Evolutionary conservation across 1,140 invertebrate species (phyloP), one percentile per base, ranked within the genome.

Genomic region (Coelopa frigida): DNA sequence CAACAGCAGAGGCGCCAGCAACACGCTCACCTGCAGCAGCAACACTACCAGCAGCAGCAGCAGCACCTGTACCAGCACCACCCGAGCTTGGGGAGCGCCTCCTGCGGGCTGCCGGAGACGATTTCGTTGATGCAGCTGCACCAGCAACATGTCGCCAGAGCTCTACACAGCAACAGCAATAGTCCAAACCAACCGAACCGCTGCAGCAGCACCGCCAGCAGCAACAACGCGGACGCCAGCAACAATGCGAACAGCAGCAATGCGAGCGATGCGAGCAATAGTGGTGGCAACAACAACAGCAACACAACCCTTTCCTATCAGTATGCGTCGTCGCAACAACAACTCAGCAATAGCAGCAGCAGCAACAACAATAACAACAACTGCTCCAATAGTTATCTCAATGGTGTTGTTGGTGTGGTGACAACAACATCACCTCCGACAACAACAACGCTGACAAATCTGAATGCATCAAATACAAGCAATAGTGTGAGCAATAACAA

Each of bases 21-120:
- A 2, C 55, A 59, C 5, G 53, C 54, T 4, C 53, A 50, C 32
- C 68, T 73, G 41, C 80, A 70, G 8, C 75, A 75, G 42, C 69
- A 74, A 43, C 80, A 73, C 61, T 72, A 46, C 10, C 33, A 59
- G 4, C 55, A 62, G 0, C 49, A 61, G 32, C 55, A 61, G 31
- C 63, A 66, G 46, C 63, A 67, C 39, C 60, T 57, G 52, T 59
- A 60, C 50, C 58, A 63, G 52, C 62, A 65, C 59, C 62, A 66
- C 56, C 62, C 62, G 3, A 66, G 62, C 23, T 57, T 66, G 45
- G 36, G 32, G 20, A 31, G 26, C 3, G 41, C n/a, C n/a, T n/a
- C n/a, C n/a, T n/a, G n/a, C 37, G n/a, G n/a, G n/a, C n/a, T n/a
- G n/a, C n/a, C n/a, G n/a, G n/a, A n/a, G n/a, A n/a, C n/a, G n/a